phyloP scores from a whole-genome alignment of 1,140 invertebrate genomes.

The Aradophagus sp. region DNA sequence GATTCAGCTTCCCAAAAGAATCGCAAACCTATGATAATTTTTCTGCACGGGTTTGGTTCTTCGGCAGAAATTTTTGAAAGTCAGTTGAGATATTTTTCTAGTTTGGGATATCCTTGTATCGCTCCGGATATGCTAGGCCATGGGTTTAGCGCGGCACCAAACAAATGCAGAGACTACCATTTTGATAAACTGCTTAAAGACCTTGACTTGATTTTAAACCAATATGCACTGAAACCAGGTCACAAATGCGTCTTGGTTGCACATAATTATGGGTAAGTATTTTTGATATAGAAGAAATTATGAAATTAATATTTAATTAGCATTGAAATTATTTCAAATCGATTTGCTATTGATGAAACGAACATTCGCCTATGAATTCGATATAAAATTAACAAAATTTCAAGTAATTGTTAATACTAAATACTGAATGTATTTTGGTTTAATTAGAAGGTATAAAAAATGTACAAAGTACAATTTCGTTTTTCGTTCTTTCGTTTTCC shows the following conservation, averaged over 20 bases:
- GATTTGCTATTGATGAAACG: too few relatives aligned
- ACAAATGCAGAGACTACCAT: constrained; percentile 77
- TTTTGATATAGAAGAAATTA: too few relatives aligned
- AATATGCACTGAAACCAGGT: constrained; percentile 73
- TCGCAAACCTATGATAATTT: constrained; percentile 78
- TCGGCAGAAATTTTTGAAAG: constrained; percentile 81
- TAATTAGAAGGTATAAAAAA: too few relatives aligned
- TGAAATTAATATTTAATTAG: too few relatives aligned
- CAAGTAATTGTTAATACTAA: too few relatives aligned
- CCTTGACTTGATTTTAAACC: constrained; percentile 79
- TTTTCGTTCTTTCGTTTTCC: too few relatives aligned
- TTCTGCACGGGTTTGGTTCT: constrained; percentile 84
- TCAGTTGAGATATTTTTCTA: constrained; percentile 79
- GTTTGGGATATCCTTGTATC: constrained; percentile 80
- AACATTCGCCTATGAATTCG: too few relatives aligned
- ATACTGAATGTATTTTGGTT: too few relatives aligned
- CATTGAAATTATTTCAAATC: too few relatives aligned
- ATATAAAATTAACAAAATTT: too few relatives aligned
- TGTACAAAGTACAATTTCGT: too few relatives aligned
- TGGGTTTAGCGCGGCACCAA: constrained; percentile 81
- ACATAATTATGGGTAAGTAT: constrained; percentile 72
- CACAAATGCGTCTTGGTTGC: constrained; percentile 71
- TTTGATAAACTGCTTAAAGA: constrained; percentile 80
- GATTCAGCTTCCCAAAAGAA: constrained; percentile 59
- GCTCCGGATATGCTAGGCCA: constrained; percentile 84